phyloP scores from a whole-genome alignment of 2,797 vertebrate species.

The Orestias chungarensis region DNA sequence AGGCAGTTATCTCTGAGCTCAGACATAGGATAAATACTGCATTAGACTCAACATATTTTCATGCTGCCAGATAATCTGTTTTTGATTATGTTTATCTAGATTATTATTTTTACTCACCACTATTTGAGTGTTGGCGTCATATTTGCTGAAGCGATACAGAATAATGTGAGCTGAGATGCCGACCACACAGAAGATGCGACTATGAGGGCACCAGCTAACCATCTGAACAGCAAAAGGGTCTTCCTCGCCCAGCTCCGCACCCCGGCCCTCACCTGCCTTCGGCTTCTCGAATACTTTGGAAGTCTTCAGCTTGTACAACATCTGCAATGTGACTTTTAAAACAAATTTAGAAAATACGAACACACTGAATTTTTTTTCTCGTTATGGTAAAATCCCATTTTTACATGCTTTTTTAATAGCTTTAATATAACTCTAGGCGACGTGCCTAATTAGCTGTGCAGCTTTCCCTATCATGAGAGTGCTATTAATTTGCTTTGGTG shows the following conservation, averaged over 20 bases:
- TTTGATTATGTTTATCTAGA: background rate
- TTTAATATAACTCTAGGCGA: slow-evolving; percentile 6
- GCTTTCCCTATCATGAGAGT: slow-evolving; percentile 5
- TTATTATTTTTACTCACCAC: slow-evolving; percentile 83
- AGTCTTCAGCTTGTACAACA: slow-evolving; percentile 98
- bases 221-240: slow-evolving; percentile 96
- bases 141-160: slow-evolving; percentile 94
- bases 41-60: background rate
- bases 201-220: slow-evolving; percentile 97
- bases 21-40: background rate
- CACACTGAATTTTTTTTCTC: background rate
- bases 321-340: slow-evolving; percentile 92
- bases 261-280: slow-evolving; percentile 85
- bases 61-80: background rate
- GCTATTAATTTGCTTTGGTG: slow-evolving; percentile 13
- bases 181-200: slow-evolving; percentile 93
- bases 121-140: slow-evolving; percentile 92
- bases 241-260: slow-evolving; percentile 89
- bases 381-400: background rate
- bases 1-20: background rate
- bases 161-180: slow-evolving; percentile 94
- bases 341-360: slow-evolving; percentile 6
- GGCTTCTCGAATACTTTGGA: slow-evolving; percentile 97
- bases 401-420: slow-evolving; percentile 1
- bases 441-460: slow-evolving; percentile 7